Base-by-base conservation (phyloP, 1,140 invertebrate genomes). In the Euura saliciscinereae region DNA sequence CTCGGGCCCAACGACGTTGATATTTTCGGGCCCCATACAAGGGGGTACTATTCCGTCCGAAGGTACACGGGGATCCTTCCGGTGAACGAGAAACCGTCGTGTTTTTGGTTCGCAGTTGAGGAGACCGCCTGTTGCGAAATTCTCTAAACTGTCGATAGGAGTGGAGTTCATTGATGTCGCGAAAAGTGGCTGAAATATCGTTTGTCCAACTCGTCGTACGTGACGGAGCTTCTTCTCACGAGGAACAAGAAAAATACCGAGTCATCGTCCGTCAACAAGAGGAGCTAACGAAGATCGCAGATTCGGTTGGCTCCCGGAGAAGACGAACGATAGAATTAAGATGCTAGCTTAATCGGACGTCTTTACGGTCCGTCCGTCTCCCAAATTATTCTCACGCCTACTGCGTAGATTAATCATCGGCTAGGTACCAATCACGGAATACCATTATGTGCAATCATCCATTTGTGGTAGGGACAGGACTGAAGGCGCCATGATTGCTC, bases 261-360 rank as follows among this genome's bases (percentile, higher is more conserved):
- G 28, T 28, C 28, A 28, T 28, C 28, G 28, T 28, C 28, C 28
- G 28, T 8, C 69, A 77, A 78, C 77, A 78, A 78, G 73, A 73
- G 77, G 74, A 72, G 44, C 74, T 78, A 78, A 78, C 75, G 77
- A 78, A 78, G 71, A 71, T 66, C 59, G 65, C 65, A 51, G 51
- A 64, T 71, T 65, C 51, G 44, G 51, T 64, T 46, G 51, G 69
- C 69, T 51, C 69, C 44, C 4, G 45, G 7, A 43, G 45, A 11
- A 46, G 28, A 2, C 68, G 13, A 42, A 2, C 5, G 8, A 28
- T 28, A 28, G 51, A 59, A 59, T 59, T 59, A 59, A 59, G 51
- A 59, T n/a, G 13, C 51, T 8, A 59, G 51, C 28, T 59, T 6
- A 59, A 59, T n/a, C 51, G 51, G 51, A 59, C 51, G 51, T 59